Evolutionary conservation across 1,140 invertebrate species (phyloP).

Genomic region (Papilio dardanus): DNA sequence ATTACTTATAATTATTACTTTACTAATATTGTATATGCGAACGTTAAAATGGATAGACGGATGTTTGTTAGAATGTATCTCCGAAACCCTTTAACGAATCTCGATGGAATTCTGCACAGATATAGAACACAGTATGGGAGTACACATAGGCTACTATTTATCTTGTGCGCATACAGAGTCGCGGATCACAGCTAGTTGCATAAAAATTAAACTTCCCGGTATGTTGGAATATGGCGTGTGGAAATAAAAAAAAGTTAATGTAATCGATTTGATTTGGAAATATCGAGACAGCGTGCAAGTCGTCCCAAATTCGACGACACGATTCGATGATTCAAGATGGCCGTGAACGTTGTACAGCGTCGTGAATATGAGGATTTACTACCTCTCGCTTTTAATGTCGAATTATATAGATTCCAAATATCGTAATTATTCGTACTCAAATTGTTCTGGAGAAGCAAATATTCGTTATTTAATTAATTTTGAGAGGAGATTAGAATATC

Average conservation of each 20-base stretch:
- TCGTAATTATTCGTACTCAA: neutral
- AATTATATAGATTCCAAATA: neutral
- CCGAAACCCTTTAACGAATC: too few relatives aligned
- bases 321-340: constrained; percentile 6
- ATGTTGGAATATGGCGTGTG: constrained; percentile 12
- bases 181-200: too few relatives aligned
- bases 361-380: neutral
- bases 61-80: too few relatives aligned
- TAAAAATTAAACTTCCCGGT: neutral
- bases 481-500: neutral
- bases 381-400: constrained; percentile 13
- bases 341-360: constrained; percentile 18
- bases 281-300: constrained; percentile 18
- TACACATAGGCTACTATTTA: too few relatives aligned
- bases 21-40: too few relatives aligned
- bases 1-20: too few relatives aligned
- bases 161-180: too few relatives aligned
- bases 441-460: too few relatives aligned
- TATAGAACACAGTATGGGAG: too few relatives aligned
- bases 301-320: constrained; percentile 15
- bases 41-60: too few relatives aligned
- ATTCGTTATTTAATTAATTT: neutral
- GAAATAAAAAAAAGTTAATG: constrained; percentile 21
- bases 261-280: constrained; percentile 31
- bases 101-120: too few relatives aligned